Evolutionary conservation across 2,888 invertebrate genomes (phyloP).

Genomic region (Drosophila pegasa): DNA sequence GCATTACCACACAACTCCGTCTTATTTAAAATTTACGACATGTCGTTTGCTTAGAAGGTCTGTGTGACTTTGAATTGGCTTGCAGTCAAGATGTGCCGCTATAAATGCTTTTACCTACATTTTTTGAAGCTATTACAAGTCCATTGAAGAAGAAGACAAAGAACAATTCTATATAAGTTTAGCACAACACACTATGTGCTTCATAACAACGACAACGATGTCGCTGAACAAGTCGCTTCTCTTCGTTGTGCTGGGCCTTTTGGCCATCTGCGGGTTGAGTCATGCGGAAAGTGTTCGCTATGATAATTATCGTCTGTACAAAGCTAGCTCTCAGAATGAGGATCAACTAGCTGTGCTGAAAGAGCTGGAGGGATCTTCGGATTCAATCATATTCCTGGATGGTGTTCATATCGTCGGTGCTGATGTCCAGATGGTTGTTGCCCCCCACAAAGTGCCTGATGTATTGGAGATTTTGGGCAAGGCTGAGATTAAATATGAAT

Average conservation of each 20-base stretch:
- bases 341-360: constrained; percentile 86
- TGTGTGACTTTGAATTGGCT: constrained; percentile 8
- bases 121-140: not conserved
- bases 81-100: constrained; percentile 12
- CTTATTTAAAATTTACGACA: too few species aligned
- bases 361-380: constrained; percentile 83
- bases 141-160: constrained; percentile 1
- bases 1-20: too few species aligned
- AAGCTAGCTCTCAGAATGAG: constrained; percentile 86
- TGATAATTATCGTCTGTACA: constrained; percentile 87
- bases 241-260: constrained; percentile 61
- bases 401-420: constrained; percentile 84
- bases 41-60: too few species aligned
- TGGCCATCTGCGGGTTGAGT: constrained; percentile 43
- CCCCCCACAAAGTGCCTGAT: constrained; percentile 81
- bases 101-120: constrained; percentile 12
- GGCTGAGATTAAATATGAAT: constrained; percentile 85
- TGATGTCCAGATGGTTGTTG: constrained; percentile 86
- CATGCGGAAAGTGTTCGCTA: constrained; percentile 83
- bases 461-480: constrained; percentile 68
- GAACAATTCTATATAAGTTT: constrained; percentile 85
- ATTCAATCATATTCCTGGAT: constrained; percentile 86
- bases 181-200: constrained; percentile 87
- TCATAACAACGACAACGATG: constrained; percentile 69
- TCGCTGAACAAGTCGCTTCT: constrained; percentile 85